Base-by-base conservation (phyloP, 2,113 vertebrate species). In the Myiopsitta monachus region DNA sequence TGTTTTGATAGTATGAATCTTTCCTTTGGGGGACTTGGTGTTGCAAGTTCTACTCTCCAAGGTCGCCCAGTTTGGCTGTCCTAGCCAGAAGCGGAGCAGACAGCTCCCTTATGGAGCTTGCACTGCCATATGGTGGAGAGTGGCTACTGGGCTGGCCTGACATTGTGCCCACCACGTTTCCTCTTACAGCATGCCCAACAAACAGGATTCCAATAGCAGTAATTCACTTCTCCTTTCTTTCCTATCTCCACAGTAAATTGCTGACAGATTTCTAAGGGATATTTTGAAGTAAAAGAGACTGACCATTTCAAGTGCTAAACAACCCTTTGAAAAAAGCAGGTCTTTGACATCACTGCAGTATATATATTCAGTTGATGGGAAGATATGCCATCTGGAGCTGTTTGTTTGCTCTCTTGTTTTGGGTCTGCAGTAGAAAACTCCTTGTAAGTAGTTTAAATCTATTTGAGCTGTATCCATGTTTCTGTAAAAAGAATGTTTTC, bases 121-220 rank as follows among this genome's bases (percentile, higher is more conserved):
- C 3, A 7, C 3, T 57, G 41, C 49, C 21, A 0, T 39, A 1
- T 24, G n/a, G 63, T 36, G 39, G 44, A 39, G 44, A 36, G 59
- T 1, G 15, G 66, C 63, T 86, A 27, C 38, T 44, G 63, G 62
- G 43, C 26, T 80, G 44, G 44, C 39, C 39, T 26, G 46, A 14
- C 16, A 0, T 31, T 18, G 38, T 70, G 64, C 33, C 51, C 43
- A 8, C 77, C 3, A 2, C 61, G 1, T 24, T 27, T 19, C 11
- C 11, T 19, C 49, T 43, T 8, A 7, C 11, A n/a, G 52, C 3
- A 0, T 4, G 27, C 16, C 54, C 21, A 2, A 13, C 22, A 14
- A n/a, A 13, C 31, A 23, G 0, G 10, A 7, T 33, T 43, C n/a
- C 72, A 61, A 2, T 12, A 27, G 28, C 8, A 6, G 30, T 13